Conservation (phyloP, 2,797 vertebrate genomes). For the Hydrocynus forskahlii region DNA sequence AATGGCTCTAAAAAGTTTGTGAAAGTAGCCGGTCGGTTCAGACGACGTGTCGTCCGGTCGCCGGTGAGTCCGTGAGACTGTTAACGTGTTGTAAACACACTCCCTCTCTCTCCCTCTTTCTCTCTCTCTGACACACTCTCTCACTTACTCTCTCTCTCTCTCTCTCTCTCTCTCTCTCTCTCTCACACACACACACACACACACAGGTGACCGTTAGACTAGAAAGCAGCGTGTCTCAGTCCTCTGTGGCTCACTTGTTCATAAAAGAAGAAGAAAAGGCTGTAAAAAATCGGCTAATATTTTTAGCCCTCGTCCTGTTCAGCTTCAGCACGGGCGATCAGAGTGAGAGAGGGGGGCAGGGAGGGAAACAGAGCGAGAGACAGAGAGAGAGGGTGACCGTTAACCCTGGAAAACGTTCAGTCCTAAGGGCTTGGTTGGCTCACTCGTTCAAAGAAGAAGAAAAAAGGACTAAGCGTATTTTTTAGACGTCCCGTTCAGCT, state of each 20-base stretch:
- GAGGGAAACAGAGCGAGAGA: too few species aligned
- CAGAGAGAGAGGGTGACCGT: too few species aligned
- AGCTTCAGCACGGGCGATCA: neutral
- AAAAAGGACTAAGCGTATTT: neutral
- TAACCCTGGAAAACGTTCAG: too few species aligned
- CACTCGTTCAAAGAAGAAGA: neutral
- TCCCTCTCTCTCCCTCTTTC: too few species aligned
- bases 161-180: too few species aligned
- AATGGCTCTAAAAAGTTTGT: neutral
- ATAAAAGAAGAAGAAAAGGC: neutral
- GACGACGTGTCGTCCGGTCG: neutral
- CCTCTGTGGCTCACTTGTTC: neutral
- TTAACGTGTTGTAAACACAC: too few species aligned
- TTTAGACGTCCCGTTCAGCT: neutral
- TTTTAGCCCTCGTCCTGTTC: neutral
- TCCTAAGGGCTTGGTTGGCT: neutral
- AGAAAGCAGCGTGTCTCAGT: neutral
- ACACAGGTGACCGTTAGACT: neutral
- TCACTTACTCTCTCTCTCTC: too few species aligned
- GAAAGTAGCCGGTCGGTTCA: neutral
- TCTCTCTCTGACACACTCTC: too few species aligned
- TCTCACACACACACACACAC: too few species aligned
- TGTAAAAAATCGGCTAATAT: neutral
- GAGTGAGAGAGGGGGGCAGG: neutral
- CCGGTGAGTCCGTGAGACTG: too few species aligned